A percentile compares a stretch with the other conserved stretches of the same genome.
phyloP scores from a whole-genome alignment of 2,113 vertebrate genomes.

The Stegastes partitus region DNA sequence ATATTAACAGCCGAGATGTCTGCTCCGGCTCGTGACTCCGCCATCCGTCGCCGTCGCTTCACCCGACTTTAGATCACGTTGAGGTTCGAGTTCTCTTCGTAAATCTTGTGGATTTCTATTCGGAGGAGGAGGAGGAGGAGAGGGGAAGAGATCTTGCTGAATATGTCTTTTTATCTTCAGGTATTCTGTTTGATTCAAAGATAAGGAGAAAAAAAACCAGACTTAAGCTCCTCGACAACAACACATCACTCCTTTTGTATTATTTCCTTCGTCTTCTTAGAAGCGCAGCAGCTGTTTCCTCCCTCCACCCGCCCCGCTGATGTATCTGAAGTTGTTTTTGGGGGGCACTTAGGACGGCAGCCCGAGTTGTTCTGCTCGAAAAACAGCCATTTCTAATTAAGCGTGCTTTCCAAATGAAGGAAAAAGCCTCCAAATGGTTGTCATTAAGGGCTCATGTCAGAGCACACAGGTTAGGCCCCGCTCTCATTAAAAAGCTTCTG shows the following conservation, averaged over 20 bases:
- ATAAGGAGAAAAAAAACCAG: conserved; percentile 25
- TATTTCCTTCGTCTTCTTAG: conserved; percentile 3
- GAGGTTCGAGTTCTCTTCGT: neutral
- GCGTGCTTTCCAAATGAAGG: conserved; percentile 53
- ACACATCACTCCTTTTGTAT: conserved; percentile 15
- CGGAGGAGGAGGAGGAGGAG: neutral
- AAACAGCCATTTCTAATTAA: conserved; percentile 71
- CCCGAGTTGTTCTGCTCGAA: conserved; percentile 59
- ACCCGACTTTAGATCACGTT: conserved; percentile 30
- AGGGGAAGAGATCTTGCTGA: too few species aligned
- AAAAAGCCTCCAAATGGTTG: conserved; percentile 53
- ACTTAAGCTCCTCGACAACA: conserved; percentile 12
- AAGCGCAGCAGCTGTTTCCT: conserved; percentile 51
- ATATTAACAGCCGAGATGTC: conserved; percentile 55
- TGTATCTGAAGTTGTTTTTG: conserved; percentile 49
- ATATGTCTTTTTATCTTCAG: conserved; percentile 12
- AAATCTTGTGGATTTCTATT: neutral
- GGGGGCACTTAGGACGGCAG: conserved; percentile 48
- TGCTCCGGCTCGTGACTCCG: conserved; percentile 38
- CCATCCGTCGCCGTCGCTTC: conserved; percentile 34
- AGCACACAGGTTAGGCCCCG: conserved; percentile 42
- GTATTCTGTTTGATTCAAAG: conserved; percentile 30
- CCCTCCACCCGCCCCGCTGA: neutral
- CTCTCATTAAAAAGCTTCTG: conserved; percentile 50
- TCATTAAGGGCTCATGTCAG: conserved; percentile 55